Base-by-base conservation (phyloP, 53 echinoderm and acorn worm genomes). In the Holothuria leucospilota region DNA sequence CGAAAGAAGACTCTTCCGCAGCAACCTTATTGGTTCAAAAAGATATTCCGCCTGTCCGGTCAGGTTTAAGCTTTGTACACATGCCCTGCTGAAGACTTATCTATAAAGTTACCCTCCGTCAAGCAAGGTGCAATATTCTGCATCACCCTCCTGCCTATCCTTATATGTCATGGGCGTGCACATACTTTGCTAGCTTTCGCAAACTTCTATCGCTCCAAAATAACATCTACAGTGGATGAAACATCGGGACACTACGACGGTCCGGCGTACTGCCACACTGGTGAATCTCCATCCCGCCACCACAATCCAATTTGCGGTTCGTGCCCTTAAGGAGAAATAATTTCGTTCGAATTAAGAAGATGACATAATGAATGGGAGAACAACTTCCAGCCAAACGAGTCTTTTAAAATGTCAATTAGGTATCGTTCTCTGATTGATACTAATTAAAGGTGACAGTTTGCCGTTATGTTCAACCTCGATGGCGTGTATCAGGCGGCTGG, bases 311-410 rank as follows among this genome's bases (percentile, higher is more conserved):
- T 38, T 72, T 72, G 23, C 34, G 23, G 38, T 71, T 41, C 72
- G 42, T 41, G 42, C 72, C 72, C 72, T 72, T 18, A 72, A 72
- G 72, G 72, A 39, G 72, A 72, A 72, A 72, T 72, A 39, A 72
- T 72, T 72, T 72, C 42, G 72, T 72, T 72, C 39, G 39, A 72
- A 72, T 72, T 72, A 72, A 72, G 72, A 46, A 23, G 72, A 72
- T 39, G 72, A 24, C 72, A 72, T 72, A 72, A 72, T 72, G 72
- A 72, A 72, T 46, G 46, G 41, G 39, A 23, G 39, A 72, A 72
- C 72, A 72, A 23, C 40, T 56, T 72, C 46, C n/a, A 46, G 23
- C 72, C 72, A 72, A 72, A 72, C 72, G 39, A 72, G 72, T 72
- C 72, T 72, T 21, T 72, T 42, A 72, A 72, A 46, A 72, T 72